Conservation (phyloP, 2,113 vertebrate species). For the Chloropsis hardwickii region DNA sequence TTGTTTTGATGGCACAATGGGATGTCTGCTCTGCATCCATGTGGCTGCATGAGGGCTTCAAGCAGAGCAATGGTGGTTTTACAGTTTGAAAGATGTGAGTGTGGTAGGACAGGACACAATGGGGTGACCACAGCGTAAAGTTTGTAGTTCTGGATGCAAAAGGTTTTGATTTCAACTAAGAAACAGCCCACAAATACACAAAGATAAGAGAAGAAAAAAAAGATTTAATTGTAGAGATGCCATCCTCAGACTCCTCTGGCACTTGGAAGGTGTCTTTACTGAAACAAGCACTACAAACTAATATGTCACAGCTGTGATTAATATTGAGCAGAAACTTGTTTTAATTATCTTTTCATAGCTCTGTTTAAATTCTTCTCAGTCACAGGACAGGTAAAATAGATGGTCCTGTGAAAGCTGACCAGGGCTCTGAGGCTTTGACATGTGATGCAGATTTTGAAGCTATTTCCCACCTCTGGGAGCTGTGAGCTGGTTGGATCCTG, state of each 20-base stretch:
- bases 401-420: neutral
- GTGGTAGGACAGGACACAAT: neutral
- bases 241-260: neutral
- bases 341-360: neutral
- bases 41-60: rapidly evolving
- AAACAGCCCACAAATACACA: neutral
- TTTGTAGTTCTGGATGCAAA: neutral
- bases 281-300: neutral
- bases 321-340: neutral
- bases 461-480: neutral
- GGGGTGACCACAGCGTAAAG: neutral
- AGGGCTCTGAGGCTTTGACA: neutral
- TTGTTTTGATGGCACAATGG: neutral
- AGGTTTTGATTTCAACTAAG: neutral
- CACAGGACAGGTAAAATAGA: neutral
- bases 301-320: neutral
- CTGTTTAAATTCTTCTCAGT: neutral
- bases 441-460: neutral
- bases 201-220: neutral
- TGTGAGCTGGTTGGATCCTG: neutral
- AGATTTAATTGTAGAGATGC: neutral
- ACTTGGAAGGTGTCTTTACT: neutral
- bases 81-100: too few species aligned
- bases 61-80: neutral
- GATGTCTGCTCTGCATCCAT: neutral